Evolutionary conservation across 2,113 vertebrate species (phyloP).

Genomic region (Miniopterus natalensis): DNA sequence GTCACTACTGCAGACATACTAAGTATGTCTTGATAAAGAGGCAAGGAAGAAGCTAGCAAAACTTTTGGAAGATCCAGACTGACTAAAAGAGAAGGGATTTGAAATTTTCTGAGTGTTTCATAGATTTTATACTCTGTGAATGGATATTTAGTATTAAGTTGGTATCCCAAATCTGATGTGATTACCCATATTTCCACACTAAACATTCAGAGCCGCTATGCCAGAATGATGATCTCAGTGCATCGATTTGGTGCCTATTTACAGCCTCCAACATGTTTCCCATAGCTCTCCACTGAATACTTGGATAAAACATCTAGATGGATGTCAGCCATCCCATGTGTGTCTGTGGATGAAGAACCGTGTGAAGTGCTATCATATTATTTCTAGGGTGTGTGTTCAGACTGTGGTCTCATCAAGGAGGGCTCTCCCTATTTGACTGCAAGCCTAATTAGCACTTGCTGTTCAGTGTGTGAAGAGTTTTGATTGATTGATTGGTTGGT

Average conservation of each 20-base stretch:
- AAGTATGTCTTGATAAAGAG: not conserved
- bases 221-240: not conserved
- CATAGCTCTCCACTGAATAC: not conserved
- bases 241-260: not conserved
- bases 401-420: not conserved
- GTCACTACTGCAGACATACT: not conserved
- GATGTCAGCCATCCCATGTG: not conserved
- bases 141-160: not conserved
- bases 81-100: not conserved
- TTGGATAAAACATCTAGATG: conserved; percentile 13
- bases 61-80: not conserved
- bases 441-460: not conserved
- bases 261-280: conserved; percentile 3
- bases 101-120: not conserved
- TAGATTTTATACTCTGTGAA: not conserved
- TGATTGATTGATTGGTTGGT: conserved; percentile 35
- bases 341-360: not conserved
- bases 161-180: not conserved
- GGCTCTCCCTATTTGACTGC: not conserved
- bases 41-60: not conserved
- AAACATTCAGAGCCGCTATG: not conserved
- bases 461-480: not conserved
- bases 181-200: not conserved
- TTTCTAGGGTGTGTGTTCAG: not conserved
- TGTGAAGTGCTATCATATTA: not conserved